Evolutionary conservation across 2,888 invertebrate species (phyloP), one percentile per base, ranked within the genome.

Genomic region (Chrysolina oricalcia): DNA sequence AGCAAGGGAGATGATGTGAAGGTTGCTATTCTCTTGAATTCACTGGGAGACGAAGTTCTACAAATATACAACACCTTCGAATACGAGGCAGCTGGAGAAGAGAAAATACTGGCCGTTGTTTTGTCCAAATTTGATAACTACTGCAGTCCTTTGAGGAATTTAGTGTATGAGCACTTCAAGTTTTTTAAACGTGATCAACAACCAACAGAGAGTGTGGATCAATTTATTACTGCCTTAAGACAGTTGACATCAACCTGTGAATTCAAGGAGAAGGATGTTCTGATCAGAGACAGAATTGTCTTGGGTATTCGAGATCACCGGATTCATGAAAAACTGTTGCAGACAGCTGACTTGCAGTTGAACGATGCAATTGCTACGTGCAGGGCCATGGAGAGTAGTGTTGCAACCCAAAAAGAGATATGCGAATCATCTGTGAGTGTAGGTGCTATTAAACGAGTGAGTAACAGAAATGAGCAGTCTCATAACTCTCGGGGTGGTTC

Each of bases 101-200:
- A 59, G 23, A 67, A 62, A 0, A 66, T 79, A 63, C 64, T 80
- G 62, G 13, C 50, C 13, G 46, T 72, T 8, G 62, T 80, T 13
- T 11, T 75, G n/a, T 13, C 48, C 10, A 70, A 77, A 69, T 80
- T 80, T 69, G 67, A 78, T 10, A 17, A 64, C 8, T 81, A 81
- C 41, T 82, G 82, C 40, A 77, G 77, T 50, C 77, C 78, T 11
- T 46, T 70, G 11, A 81, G 75, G 65, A 81, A 81, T 69, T 9
- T 78, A 0, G 78, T 81, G 8, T 81, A 73, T 73, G 77, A 81
- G 56, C 77, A 79, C 10, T 83, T 73, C 53, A 81, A 81, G 46
- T 78, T 82, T 70, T 80, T 80, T 53, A 78, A 78, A 69, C 59
- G 78, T n/a, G 78, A 77, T 35, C 81, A 81, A 69, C 35, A 70